These are phyloP conservation scores for Acromyrmex echinatior DNA, from an alignment of 1,140 invertebrate genomes.

Conservation along the genomic window DNA sequence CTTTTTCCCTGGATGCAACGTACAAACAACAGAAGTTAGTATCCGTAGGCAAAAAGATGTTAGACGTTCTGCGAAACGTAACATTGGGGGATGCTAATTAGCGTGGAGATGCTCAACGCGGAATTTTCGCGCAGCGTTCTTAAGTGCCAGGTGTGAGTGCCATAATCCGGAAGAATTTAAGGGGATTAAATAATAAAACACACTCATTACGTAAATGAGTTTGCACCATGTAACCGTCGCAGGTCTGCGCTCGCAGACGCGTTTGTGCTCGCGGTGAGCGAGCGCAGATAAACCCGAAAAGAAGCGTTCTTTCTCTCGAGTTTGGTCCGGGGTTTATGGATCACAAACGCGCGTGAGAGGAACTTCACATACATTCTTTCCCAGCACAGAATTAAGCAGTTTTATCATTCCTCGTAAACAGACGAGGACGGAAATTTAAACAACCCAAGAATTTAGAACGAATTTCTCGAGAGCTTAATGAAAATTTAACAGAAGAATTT, in stretches of 20 bases:
- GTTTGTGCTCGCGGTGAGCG: slow-evolving; percentile 39
- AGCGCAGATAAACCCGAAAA: slow-evolving; percentile 34
- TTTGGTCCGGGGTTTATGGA: background rate
- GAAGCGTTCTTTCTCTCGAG: background rate
- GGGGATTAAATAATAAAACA: slow-evolving; percentile 76
- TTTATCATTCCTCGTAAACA: slow-evolving; percentile 26
- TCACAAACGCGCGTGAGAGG: slow-evolving; percentile 38
- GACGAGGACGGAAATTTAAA: slow-evolving; percentile 21
- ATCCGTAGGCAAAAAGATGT: background rate
- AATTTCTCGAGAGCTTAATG: slow-evolving; percentile 26
- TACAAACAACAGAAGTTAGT: background rate
- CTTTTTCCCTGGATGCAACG: background rate
- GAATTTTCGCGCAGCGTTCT: background rate
- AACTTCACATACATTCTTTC: slow-evolving; percentile 10
- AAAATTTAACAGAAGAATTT: slow-evolving; percentile 13
- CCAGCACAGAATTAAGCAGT: slow-evolving; percentile 21
- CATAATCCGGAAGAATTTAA: slow-evolving; percentile 73
- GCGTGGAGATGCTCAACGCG: slow-evolving; percentile 36
- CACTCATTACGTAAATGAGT: slow-evolving; percentile 66
- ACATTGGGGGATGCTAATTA: slow-evolving; percentile 67
- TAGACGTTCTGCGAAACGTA: background rate
- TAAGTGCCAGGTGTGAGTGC: slow-evolving; percentile 45
- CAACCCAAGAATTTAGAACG: slow-evolving; percentile 23
- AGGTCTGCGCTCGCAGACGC: slow-evolving; percentile 1
- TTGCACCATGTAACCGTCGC: background rate